Evolutionary conservation across 2,888 invertebrate genomes (phyloP), one percentile per base, ranked within the genome.

Genomic region (Luperina testacea): DNA sequence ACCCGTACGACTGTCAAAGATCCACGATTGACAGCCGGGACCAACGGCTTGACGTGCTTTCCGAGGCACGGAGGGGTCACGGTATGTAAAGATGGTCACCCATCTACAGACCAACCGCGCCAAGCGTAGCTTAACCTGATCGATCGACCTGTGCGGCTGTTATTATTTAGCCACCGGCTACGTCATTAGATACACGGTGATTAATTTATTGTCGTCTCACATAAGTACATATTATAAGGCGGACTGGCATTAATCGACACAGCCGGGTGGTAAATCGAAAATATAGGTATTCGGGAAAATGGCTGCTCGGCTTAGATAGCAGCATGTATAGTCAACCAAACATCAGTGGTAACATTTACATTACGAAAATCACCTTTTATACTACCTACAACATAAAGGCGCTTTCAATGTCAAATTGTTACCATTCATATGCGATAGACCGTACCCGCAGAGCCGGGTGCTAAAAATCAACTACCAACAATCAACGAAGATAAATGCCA

Each of bases 171-270:
- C n/a, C n/a, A n/a, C n/a, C n/a, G n/a, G n/a, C n/a, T n/a, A n/a
- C n/a, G n/a, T n/a, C 32, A 32, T 32, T 32, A 32, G 20, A 64
- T 24, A 64, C 38, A 64, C 20, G 9, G 11, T 32, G 15, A 8
- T 32, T 63, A 32, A 32, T 63, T 32, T 32, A 20, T 9, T 63
- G 15, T 61, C 15, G 27, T 61, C 13, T 61, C 6, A 61, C 17
- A 63, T 13, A 6, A 17, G 3, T 24, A n/a, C n/a, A n/a, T n/a
- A 32, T 24, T 72, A 90, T 89, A 32, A 32, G 6, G 2, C 11
- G 6, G 68, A 45, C 20, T 13, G 20, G 27, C 20, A 27, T 48
- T 27, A 20, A 48, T 48, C 0, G 20, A 13, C 27, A 27, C 20
- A 48, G 9, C 42, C 9, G 8, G 17, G n/a, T 2, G 17, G 11